Conservation (phyloP, 2,888 invertebrate species). For the Tenthredo amoena region DNA sequence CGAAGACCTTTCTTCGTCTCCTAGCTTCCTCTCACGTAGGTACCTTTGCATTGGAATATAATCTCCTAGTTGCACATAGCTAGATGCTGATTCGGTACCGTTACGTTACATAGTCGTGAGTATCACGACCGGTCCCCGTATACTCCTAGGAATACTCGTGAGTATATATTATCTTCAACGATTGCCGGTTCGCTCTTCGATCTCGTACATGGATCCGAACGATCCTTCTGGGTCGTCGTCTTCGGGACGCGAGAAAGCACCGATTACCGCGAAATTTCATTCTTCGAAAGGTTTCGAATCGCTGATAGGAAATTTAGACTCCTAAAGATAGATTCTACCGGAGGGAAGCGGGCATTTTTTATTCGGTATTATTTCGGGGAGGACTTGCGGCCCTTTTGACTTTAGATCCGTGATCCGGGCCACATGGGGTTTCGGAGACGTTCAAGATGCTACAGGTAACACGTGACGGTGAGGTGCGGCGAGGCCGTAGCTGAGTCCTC, state of each 20-base stretch:
- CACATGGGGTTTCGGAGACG: constrained; percentile 36
- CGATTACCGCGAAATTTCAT: too few relatives aligned
- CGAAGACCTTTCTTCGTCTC: neutral
- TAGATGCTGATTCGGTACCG: constrained; percentile 73
- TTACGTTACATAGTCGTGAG: constrained; percentile 68
- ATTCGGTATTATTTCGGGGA: neutral
- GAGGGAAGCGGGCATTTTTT: neutral
- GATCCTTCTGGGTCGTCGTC: neutral
- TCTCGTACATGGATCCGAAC: neutral
- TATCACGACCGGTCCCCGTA: neutral
- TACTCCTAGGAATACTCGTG: neutral
- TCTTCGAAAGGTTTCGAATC: too few relatives aligned
- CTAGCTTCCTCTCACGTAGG: neutral
- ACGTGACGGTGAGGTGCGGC: constrained; percentile 56
- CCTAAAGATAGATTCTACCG: neutral
- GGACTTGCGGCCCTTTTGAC: constrained; percentile 3
- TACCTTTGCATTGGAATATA: neutral
- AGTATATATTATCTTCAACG: neutral
- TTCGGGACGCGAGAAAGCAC: too few relatives aligned
- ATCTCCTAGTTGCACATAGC: constrained; percentile 6
- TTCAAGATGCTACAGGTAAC: constrained; percentile 46
- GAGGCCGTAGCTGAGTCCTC: constrained; percentile 10
- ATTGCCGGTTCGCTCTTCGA: neutral
- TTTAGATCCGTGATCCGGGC: neutral
- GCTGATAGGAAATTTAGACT: too few relatives aligned